Percentiles rank a stretch among this genome's conserved stretches.
Evolutionary conservation across 2,797 vertebrate species (phyloP).

Genomic region (Lerista edwardsae): DNA sequence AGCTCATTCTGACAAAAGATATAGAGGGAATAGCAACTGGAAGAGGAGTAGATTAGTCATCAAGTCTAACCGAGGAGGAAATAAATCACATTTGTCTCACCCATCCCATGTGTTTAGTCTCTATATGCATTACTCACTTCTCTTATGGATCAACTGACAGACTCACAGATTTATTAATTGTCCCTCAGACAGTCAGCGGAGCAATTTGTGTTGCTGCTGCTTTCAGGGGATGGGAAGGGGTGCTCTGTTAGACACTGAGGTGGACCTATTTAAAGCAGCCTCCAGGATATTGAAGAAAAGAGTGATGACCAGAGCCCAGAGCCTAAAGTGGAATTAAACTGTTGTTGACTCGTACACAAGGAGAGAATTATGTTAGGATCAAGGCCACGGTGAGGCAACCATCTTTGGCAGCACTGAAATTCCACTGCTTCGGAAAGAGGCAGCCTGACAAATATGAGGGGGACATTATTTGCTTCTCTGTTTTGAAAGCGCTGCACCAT

Average conservation of each 20-base stretch:
- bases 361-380: neutral
- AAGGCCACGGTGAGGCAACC: neutral
- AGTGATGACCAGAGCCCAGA: neutral
- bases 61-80: constrained; percentile 41
- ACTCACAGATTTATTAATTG: constrained; percentile 23
- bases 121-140: constrained; percentile 49
- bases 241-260: neutral
- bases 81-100: constrained; percentile 48
- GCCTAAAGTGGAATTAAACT: constrained; percentile 3
- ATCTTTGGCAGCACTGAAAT: neutral
- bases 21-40: constrained; percentile 57
- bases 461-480: constrained; percentile 59
- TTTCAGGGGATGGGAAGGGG: neutral
- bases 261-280: neutral
- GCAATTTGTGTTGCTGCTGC: neutral
- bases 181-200: neutral
- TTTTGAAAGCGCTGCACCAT: constrained; percentile 25
- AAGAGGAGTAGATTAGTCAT: constrained; percentile 25
- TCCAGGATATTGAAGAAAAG: constrained; percentile 26
- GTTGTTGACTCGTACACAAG: neutral
- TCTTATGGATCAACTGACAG: constrained; percentile 33
- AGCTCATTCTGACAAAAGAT: constrained; percentile 44
- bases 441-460: neutral
- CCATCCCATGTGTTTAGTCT: constrained; percentile 43
- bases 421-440: constrained; percentile 22